A percentile compares a stretch with the other conserved stretches of the same genome.
These are phyloP conservation scores for Patella pellucida DNA, from an alignment of 2,888 invertebrate genomes.

Conservation along the genomic window DNA sequence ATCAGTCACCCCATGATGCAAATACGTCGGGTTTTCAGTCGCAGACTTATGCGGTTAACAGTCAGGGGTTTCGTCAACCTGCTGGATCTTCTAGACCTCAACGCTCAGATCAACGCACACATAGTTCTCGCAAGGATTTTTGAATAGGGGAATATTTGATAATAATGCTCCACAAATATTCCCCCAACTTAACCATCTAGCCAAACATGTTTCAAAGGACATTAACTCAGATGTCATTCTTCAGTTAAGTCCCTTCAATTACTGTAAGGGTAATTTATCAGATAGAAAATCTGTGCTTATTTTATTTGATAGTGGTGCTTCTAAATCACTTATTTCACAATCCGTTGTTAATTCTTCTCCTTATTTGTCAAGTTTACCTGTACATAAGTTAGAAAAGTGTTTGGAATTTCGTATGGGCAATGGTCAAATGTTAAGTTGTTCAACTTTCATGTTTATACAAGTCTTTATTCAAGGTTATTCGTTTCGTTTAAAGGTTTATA, in stretches of 20 bases:
- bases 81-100: too few species aligned
- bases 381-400: not conserved
- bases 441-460: not conserved
- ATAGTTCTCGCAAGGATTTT: not conserved
- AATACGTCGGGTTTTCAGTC: too few species aligned
- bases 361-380: not conserved
- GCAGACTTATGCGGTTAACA: too few species aligned
- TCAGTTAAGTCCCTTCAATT: not conserved
- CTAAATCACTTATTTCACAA: not conserved
- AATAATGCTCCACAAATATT: not conserved
- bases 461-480: too few species aligned
- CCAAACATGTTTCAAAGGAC: not conserved
- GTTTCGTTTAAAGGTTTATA: not conserved
- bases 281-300: not conserved
- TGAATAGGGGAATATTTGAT: conserved; percentile 6
- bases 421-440: not conserved
- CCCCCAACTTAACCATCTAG: not conserved
- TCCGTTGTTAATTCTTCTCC: not conserved
- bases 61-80: too few species aligned
- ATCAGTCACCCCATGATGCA: too few species aligned
- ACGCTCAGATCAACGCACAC: too few species aligned
- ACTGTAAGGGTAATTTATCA: not conserved
- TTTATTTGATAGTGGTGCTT: not conserved
- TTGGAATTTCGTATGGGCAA: not conserved
- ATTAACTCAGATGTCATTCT: not conserved